Conservation (phyloP, 2,797 vertebrate genomes). For the Clarias pachynema region DNA sequence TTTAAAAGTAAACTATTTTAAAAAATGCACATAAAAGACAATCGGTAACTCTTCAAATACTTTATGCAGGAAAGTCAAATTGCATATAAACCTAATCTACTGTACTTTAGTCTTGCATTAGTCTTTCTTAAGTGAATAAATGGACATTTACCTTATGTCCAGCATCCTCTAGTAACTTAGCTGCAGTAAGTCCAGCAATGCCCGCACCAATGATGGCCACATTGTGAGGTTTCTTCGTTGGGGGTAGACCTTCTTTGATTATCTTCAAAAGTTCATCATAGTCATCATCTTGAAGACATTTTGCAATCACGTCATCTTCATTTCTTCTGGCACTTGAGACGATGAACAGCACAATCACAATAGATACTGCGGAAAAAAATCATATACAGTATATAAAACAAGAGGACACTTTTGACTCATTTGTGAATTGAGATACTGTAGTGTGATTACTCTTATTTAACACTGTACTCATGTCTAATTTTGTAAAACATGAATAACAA, state of each 20-base stretch:
- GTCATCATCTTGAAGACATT: conserved; percentile 80
- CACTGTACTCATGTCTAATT: not conserved
- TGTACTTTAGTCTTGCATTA: not conserved
- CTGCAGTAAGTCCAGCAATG: conserved; percentile 78
- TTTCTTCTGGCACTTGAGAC: conserved; percentile 61
- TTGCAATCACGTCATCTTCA: conserved; percentile 69
- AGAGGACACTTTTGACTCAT: not conserved
- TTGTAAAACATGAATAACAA: not conserved
- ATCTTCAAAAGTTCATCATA: conserved; percentile 77
- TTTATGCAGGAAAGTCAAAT: not conserved
- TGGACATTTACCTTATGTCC: conserved; percentile 74
- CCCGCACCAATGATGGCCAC: conserved; percentile 75
- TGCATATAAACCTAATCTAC: not conserved
- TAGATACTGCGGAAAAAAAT: conserved; percentile 60
- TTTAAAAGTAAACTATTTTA: not conserved
- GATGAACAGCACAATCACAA: conserved; percentile 63
- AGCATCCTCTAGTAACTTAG: conserved; percentile 75
- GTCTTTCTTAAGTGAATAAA: not conserved
- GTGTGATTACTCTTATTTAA: not conserved
- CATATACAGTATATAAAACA: not conserved
- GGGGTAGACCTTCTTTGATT: conserved; percentile 73
- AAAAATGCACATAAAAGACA: not conserved
- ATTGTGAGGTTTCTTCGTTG: conserved; percentile 64
- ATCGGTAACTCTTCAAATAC: not conserved
- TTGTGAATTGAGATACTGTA: not conserved